A percentile compares a stretch with the other conserved stretches of the same genome.
Conservation (phyloP, 2,113 vertebrate genomes). For the Setophaga coronata region DNA sequence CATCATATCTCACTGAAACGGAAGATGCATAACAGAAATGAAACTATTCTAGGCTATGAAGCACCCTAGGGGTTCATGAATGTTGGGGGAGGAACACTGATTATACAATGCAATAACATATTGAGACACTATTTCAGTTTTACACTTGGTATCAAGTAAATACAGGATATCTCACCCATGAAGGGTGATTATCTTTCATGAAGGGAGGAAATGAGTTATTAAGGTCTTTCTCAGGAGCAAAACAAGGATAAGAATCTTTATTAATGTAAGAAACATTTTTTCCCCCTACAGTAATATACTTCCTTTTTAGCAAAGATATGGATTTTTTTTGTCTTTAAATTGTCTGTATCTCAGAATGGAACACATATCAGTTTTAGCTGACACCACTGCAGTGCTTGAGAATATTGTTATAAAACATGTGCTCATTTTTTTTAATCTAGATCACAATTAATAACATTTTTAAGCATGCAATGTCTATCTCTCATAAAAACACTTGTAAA, state of each 20-base stretch:
- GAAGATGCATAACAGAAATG: conserved; percentile 45
- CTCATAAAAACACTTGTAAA: conserved; percentile 50
- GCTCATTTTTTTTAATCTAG: conserved; percentile 64
- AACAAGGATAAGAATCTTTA: conserved; percentile 67
- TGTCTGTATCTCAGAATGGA: conserved; percentile 21
- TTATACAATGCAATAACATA: conserved; percentile 69
- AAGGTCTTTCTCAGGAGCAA: conserved; percentile 68
- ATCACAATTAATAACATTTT: conserved; percentile 61
- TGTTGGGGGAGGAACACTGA: conserved; percentile 69
- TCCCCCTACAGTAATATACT: conserved; percentile 20
- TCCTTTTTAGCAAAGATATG: conserved; percentile 58
- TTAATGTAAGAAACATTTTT: conserved; percentile 51
- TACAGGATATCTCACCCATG: conserved; percentile 76
- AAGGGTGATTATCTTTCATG: conserved; percentile 76
- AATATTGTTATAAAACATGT: conserved; percentile 42
- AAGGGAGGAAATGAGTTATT: conserved; percentile 71
- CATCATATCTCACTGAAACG: conserved; percentile 63
- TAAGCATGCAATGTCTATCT: conserved; percentile 48
- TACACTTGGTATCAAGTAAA: conserved; percentile 71
- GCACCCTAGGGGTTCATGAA: conserved; percentile 74
- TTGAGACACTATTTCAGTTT: conserved; percentile 75
- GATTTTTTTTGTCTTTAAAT: conserved; percentile 46
- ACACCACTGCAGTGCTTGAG: background rate
- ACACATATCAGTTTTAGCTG: conserved; percentile 45
- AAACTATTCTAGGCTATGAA: conserved; percentile 67